Conservation (phyloP, 2,888 invertebrate species). For the Amiota communis region DNA sequence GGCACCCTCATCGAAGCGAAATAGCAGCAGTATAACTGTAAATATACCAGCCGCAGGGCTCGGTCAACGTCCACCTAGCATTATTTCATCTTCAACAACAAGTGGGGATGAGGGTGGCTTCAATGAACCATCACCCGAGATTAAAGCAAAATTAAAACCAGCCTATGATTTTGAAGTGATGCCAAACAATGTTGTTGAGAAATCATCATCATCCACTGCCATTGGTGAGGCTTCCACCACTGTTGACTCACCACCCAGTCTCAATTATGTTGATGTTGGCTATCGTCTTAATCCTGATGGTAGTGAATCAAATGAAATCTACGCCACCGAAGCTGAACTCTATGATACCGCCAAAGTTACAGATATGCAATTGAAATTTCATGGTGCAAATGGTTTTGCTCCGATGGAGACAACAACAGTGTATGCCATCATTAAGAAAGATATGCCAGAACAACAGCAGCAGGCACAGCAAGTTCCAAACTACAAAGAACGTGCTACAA, state of each 20-base stretch:
- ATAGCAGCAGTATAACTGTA: conserved; percentile 77
- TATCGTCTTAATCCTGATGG: conserved; percentile 73
- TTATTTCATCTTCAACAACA: conserved; percentile 77
- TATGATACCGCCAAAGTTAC: conserved; percentile 69
- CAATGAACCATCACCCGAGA: conserved; percentile 82
- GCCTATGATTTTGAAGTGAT: conserved; percentile 61
- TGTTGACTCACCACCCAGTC: conserved; percentile 54
- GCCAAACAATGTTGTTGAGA: not conserved
- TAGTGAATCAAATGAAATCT: conserved; percentile 71
- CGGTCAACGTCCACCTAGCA: conserved; percentile 79
- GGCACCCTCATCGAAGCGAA: conserved; percentile 74
- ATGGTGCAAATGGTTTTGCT: conserved; percentile 68
- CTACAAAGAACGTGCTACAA: conserved; percentile 36
- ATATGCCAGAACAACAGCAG: conserved; percentile 55
- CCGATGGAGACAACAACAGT: conserved; percentile 69
- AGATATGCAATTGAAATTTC: conserved; percentile 71
- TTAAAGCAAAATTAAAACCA: conserved; percentile 77
- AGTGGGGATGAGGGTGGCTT: conserved; percentile 81
- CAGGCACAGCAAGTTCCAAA: conserved; percentile 33
- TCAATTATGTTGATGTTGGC: conserved; percentile 73
- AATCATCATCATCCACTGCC: no score
- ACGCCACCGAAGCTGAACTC: conserved; percentile 72
- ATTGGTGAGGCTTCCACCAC: not conserved
- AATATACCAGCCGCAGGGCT: conserved; percentile 79
- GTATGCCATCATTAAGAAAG: conserved; percentile 73